Evolutionary conservation across 2,888 invertebrate genomes (phyloP).

Genomic region (Drosophila cognata): DNA sequence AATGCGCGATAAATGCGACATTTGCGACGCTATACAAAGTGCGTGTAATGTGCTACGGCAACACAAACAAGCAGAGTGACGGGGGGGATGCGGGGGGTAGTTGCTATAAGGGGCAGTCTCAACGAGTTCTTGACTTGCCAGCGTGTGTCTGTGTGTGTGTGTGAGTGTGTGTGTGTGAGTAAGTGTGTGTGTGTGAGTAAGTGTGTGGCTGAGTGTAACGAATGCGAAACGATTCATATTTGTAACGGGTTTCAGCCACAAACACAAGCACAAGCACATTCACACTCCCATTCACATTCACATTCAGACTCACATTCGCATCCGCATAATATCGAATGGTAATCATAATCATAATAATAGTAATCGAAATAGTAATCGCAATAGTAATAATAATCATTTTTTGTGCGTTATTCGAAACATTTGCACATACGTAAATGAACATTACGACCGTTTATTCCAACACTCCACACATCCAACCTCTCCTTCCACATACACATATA

Average conservation of each 20-base stretch:
- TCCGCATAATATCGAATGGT: conserved; percentile 70
- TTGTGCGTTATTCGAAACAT: conserved; percentile 64
- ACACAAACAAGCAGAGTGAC: conserved; percentile 39
- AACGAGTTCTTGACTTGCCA: conserved; percentile 48
- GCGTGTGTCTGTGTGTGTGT: conserved; percentile 24
- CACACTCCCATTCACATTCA: neutral
- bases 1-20: conserved; percentile 84
- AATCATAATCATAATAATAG: conserved; percentile 81
- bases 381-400: conserved; percentile 73
- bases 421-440: conserved; percentile 77
- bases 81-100: neutral
- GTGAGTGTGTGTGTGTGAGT: conserved; percentile 26
- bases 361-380: conserved; percentile 65
- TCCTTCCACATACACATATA: neutral
- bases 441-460: conserved; percentile 47
- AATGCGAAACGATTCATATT: conserved; percentile 64
- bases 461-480: neutral
- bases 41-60: conserved; percentile 73
- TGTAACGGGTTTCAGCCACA: conserved; percentile 61
- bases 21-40: conserved; percentile 82
- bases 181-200: conserved; percentile 27
- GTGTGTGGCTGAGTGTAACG: conserved; percentile 16
- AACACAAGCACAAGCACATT: conserved; percentile 5
- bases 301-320: conserved; percentile 7
- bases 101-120: neutral